Evolutionary conservation across 2,113 vertebrate genomes (phyloP).

Genomic region (Etheostoma spectabile): DNA sequence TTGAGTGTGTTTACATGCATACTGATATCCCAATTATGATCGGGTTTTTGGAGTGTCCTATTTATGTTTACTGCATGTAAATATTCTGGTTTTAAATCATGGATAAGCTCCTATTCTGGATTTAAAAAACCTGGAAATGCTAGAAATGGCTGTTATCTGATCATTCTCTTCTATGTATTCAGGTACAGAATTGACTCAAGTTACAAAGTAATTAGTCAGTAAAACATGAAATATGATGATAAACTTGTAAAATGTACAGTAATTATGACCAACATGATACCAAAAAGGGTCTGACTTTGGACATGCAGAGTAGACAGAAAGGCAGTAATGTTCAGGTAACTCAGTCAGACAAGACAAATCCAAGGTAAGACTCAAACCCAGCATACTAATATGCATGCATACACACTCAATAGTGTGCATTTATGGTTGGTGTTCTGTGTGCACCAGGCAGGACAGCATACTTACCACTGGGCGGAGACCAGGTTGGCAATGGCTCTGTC

Average conservation of each 20-base stretch:
- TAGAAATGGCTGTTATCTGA: not conserved
- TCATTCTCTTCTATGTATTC: not conserved
- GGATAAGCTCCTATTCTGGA: not conserved
- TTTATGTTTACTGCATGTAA: not conserved
- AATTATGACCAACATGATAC: not conserved
- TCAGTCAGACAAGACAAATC: not conserved
- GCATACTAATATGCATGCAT: not conserved
- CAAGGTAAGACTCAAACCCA: not conserved
- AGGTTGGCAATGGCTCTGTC: constrained; percentile 74
- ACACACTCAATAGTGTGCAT: too few species aligned
- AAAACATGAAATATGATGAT: constrained; percentile 2
- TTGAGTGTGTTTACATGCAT: not conserved
- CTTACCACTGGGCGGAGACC: constrained; percentile 79
- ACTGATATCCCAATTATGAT: not conserved
- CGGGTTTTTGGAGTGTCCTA: not conserved
- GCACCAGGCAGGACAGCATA: constrained; percentile 79
- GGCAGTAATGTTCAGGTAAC: not conserved
- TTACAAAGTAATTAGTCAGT: too few species aligned
- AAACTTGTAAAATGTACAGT: too few species aligned
- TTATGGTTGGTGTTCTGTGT: constrained; percentile 18
- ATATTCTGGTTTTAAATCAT: not conserved
- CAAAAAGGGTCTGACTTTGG: not conserved
- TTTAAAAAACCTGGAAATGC: not conserved
- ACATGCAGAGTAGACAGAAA: not conserved
- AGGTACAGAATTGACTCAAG: not conserved